phyloP scores from a whole-genome alignment of 2,888 invertebrate genomes.

The Leptopterna dolabrata region DNA sequence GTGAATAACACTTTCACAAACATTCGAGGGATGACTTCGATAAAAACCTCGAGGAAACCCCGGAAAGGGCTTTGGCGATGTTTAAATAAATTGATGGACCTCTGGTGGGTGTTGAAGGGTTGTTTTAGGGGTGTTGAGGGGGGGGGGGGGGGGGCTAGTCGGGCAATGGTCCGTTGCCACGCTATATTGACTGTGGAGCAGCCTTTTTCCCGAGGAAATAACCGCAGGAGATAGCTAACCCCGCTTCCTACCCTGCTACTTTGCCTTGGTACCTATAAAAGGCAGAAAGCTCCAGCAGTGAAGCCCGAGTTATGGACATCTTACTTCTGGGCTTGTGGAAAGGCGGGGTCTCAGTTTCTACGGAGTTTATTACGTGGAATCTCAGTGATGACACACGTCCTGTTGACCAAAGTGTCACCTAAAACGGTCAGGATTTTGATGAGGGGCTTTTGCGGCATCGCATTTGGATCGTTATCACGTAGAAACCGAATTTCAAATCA shows the following conservation, averaged over 20 bases:
- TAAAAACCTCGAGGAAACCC: background rate
- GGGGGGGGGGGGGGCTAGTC: background rate
- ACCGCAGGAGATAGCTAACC: background rate
- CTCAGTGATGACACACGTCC: too few relatives aligned
- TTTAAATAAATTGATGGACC: slow-evolving; percentile 18
- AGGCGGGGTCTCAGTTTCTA: background rate
- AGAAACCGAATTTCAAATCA: too few relatives aligned
- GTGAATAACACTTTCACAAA: background rate
- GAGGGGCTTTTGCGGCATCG: too few relatives aligned
- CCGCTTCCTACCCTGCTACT: background rate
- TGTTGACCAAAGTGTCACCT: too few relatives aligned
- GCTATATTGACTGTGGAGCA: slow-evolving; percentile 17
- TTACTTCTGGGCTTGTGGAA: background rate
- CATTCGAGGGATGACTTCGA: background rate
- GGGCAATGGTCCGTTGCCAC: background rate
- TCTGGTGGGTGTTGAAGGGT: background rate
- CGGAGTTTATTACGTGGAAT: background rate
- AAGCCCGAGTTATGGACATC: background rate
- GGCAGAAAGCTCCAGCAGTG: background rate
- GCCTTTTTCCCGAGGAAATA: background rate
- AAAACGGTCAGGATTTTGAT: too few relatives aligned
- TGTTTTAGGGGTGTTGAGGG: background rate
- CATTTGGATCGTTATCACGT: too few relatives aligned
- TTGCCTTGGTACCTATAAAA: too few relatives aligned
- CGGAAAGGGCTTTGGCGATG: slow-evolving; percentile 5